These are phyloP conservation scores for Ophraella communa DNA, from an alignment of 2,888 invertebrate species.

Conservation along the genomic window DNA sequence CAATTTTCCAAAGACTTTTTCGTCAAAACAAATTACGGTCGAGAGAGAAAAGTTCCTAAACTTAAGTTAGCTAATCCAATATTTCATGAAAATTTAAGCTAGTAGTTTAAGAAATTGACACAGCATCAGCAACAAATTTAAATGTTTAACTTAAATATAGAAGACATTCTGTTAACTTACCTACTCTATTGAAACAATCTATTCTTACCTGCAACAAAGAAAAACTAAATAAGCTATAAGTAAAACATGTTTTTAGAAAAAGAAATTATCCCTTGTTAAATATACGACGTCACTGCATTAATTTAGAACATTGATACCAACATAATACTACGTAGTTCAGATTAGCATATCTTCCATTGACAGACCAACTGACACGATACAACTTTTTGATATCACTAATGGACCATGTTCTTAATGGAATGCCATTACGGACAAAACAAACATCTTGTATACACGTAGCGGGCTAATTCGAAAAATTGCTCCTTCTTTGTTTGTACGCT, in stretches of 20 bases:
- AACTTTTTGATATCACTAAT: slow-evolving; percentile 37
- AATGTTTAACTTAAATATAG: no score
- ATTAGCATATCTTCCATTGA: slow-evolving; percentile 34
- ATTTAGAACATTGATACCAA: slow-evolving; percentile 30
- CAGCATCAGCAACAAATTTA: no score
- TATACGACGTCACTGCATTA: slow-evolving; percentile 20
- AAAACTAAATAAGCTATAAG: neutral
- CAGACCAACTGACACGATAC: slow-evolving; percentile 30
- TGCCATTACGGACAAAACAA: slow-evolving; percentile 32
- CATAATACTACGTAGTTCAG: slow-evolving; percentile 6
- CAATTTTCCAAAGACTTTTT: no score
- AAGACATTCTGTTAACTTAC: no score
- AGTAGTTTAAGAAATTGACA: no score
- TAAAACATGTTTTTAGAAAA: neutral
- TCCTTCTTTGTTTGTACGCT: slow-evolving; percentile 24
- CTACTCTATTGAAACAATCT: no score
- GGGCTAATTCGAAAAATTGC: slow-evolving; percentile 29
- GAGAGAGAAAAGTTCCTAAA: no score
- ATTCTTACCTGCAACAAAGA: neutral
- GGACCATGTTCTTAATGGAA: slow-evolving; percentile 34
- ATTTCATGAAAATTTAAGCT: no score
- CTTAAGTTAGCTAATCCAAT: no score
- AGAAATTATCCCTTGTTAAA: neutral
- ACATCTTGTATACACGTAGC: slow-evolving; percentile 29
- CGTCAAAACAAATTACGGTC: no score